Evolutionary conservation across 2,888 invertebrate genomes (phyloP), one percentile per base, ranked within the genome.

Genomic region (Hymenopus coronatus): DNA sequence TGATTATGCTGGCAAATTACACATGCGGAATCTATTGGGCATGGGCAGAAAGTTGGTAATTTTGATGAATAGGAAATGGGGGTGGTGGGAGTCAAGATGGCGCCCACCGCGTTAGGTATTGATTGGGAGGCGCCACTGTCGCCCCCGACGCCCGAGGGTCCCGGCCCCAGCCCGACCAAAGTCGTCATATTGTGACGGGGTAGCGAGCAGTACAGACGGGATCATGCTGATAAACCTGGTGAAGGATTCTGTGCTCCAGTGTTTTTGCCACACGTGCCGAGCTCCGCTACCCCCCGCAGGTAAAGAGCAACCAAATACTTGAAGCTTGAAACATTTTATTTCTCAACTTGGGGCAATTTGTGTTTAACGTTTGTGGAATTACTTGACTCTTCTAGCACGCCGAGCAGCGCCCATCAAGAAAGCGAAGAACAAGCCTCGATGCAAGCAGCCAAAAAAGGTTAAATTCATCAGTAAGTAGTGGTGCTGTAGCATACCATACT

Each of bases 211-310:
- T 7, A 70, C 54, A 70, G 54, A 70, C 40, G 40, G 90, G 92
- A 94, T 93, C 91, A 98, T 98, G 98, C 94, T 98, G 95, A 97
- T 98, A 95, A 97, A 96, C 94, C 96, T 98, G 93, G 97, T 98
- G 93, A 96, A 97, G 94, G 97, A 98, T 94, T 98, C 97, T 93
- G 97, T 98, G 94, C 96, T 97, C 96, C 97, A 97, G 96, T 98
- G 98, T 95, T 97, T 98, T 95, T 98, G 98, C 95, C 97, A 97
- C 94, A 96, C 97, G 94, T 98, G 97, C 96, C 96, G 97, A 93
- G 97, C 97, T 92, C 97, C 97, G 91, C 94, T 95, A 92, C 93
- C 97, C 93, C 96, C 96, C 93, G 95, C 96, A 95, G 96, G 96
- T 96, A 95, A 95, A 96, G 93, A 70, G 15, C 87, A 54, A 81